Evolutionary conservation across 2,888 invertebrate species (phyloP), one percentile per base, ranked within the genome.

Genomic region (Agonopterix arenella): DNA sequence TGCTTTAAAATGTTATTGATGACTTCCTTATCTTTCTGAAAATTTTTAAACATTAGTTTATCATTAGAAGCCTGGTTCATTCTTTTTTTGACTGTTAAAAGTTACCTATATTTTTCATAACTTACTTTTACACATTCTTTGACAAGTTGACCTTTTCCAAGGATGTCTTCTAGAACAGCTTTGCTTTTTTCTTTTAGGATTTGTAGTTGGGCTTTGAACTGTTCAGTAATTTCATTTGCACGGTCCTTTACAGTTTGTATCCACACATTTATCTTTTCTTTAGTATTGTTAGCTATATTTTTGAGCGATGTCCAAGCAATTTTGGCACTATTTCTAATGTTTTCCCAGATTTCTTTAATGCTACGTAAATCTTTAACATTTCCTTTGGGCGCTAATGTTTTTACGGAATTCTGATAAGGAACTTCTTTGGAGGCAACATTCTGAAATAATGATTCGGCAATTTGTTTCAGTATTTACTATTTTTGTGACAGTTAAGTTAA

Each of bases 71-170:
- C 43, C 2, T 40, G 11, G 8, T 43, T 11, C 43, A 43, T 43
- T 11, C 13, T n/a, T 11, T 43, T 7, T 13, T 11, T 28, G 28
- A 4, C 5, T 28, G 1, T 4, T 11, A 37, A 45, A 18, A 18
- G 11, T n/a, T 8, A 42, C 8, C 11, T 11, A 11, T 11, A 11
- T 11, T 11, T 8, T 43, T 43, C 43, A 11, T 43, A 13, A 58
- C 63, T 61, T 67, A 78, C 80, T 49, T 66, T 45, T 28, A 74
- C 49, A 59, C 80, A 80, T 56, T 64, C 52, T 53, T 66, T 66
- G 2, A 72, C 57, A 11, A 61, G 49, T 47, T 70, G 57, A 9
- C 64, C 60, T 10, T 62, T 61, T 2, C 60, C 63, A 13, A 66
- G 50, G 5, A 69, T 46, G 16, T 62, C 58, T 41, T 59, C 52